Evolutionary conservation across 1,140 invertebrate species (phyloP), one percentile per base, ranked within the genome.

Genomic region (Pseudobourletiella spinata): DNA sequence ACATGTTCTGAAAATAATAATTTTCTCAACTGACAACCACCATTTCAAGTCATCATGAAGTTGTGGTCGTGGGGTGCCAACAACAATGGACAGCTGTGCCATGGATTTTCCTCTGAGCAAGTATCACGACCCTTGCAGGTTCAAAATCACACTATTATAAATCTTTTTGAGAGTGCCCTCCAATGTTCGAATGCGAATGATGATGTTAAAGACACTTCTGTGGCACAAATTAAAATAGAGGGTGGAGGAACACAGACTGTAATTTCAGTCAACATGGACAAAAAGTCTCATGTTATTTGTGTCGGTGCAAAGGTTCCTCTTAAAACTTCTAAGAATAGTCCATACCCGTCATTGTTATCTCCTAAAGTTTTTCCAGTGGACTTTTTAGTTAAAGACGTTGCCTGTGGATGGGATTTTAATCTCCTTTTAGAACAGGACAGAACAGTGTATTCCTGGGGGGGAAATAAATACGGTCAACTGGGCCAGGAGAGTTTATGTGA

Each of bases 11-110:
- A n/a, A n/a, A n/a, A n/a, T n/a, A n/a, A n/a, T n/a, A n/a, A n/a
- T n/a, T n/a, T n/a, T n/a, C n/a, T n/a, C n/a, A n/a, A n/a, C n/a
- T n/a, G n/a, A n/a, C n/a, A n/a, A n/a, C n/a, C n/a, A n/a, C n/a
- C n/a, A n/a, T n/a, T n/a, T n/a, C n/a, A n/a, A n/a, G n/a, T n/a
- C n/a, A n/a, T n/a, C n/a, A 39, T 46, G 4, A 51, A 51, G 6
- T 35, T 70, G 20, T 70, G 57, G 55, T 39, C 61, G 3, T 70
- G 68, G 68, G 68, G 68, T 30, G 68, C 68, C 1, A 70, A 70
- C 52, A 57, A 48, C 8, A 61, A 64, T 28, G 63, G 57, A 44
- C 68, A 70, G 64, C 60, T 64, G n/a, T 59, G 65, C 18, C 58
- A 64, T 25, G 65, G 63, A 14, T 67, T 57, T 55, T 6, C 25